Percentiles rank a stretch among this genome's conserved stretches.
These are phyloP conservation scores for Rhagonycha fulva DNA, from an alignment of 2,888 invertebrate species.

Conservation along the genomic window DNA sequence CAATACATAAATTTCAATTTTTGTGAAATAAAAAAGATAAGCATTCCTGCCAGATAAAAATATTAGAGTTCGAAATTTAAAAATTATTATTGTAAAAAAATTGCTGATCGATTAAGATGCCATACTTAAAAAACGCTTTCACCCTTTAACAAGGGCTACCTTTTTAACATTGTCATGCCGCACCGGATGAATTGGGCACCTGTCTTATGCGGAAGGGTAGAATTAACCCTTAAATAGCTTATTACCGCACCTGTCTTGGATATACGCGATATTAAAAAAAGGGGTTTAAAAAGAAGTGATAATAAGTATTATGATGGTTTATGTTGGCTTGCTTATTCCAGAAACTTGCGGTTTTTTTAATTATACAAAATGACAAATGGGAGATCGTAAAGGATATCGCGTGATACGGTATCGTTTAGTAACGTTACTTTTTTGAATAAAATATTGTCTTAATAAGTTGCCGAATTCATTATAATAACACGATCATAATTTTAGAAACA, in stretches of 20 bases:
- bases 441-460: neutral
- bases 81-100: neutral
- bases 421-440: neutral
- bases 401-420: neutral
- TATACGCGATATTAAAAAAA: neutral
- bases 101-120: conserved; percentile 36
- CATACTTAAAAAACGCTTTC: conserved; percentile 25
- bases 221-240: conserved; percentile 47
- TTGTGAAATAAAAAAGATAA: no score
- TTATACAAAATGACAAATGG: neutral
- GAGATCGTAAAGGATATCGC: neutral
- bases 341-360: conserved; percentile 8
- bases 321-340: conserved; percentile 4
- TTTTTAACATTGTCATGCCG: conserved; percentile 42
- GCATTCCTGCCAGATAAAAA: no score
- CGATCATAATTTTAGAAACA: neutral
- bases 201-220: conserved; percentile 36
- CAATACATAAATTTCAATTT: no score
- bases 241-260: conserved; percentile 43
- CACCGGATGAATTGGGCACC: conserved; percentile 43
- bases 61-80: no score
- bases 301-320: conserved; percentile 14
- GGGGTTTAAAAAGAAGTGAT: conserved; percentile 4
- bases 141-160: conserved; percentile 35
- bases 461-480: neutral